Conservation (phyloP, 2,888 invertebrate species). For the Octonoba sinensis region DNA sequence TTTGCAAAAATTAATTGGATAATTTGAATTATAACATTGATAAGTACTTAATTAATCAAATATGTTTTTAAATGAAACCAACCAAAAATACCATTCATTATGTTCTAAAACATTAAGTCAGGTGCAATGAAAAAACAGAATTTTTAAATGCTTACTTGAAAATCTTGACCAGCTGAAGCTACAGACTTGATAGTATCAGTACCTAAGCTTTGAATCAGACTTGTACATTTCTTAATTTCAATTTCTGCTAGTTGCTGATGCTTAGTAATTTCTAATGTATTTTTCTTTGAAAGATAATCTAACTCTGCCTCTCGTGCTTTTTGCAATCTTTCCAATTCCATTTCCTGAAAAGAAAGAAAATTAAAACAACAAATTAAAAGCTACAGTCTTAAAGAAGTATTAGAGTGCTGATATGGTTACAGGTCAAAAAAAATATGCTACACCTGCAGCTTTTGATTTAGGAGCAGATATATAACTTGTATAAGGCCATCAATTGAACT, state of each 20-base stretch:
- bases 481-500: too few relatives aligned
- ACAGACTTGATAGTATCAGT: slow-evolving; percentile 71
- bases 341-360: slow-evolving; percentile 69
- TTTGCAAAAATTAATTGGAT: too few relatives aligned
- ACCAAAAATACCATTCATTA: too few relatives aligned
- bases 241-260: slow-evolving; percentile 70
- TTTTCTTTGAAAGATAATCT: slow-evolving; percentile 71
- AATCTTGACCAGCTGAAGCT: slow-evolving; percentile 72
- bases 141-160: slow-evolving; percentile 69
- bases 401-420: background rate
- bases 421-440: background rate
- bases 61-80: too few relatives aligned
- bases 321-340: slow-evolving; percentile 72
- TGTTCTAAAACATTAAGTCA: too few relatives aligned
- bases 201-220: slow-evolving; percentile 72
- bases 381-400: background rate
- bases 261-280: slow-evolving; percentile 71
- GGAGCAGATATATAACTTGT: too few relatives aligned
- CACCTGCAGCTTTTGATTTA: background rate
- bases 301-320: slow-evolving; percentile 73
- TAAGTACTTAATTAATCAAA: too few relatives aligned
- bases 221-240: slow-evolving; percentile 72
- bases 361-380: background rate
- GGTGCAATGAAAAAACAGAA: too few relatives aligned
- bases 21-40: too few relatives aligned